A percentile compares a stretch with the other conserved stretches of the same genome.
Evolutionary conservation across 2,797 vertebrate species (phyloP).

Genomic region (Melanotaenia nigrans): DNA sequence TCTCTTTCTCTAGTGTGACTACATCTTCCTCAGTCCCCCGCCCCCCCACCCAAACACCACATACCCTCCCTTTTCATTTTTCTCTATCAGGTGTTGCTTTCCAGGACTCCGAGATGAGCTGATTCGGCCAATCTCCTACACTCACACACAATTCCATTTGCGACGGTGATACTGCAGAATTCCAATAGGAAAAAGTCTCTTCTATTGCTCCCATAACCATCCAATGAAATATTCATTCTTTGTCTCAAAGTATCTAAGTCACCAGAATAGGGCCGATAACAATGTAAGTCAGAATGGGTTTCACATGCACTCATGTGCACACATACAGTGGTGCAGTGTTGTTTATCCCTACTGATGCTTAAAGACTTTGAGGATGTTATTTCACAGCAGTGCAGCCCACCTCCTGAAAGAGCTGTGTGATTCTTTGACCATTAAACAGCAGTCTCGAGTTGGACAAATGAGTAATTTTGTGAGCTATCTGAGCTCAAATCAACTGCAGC

Average conservation of each 20-base stretch:
- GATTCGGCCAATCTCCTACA: conserved; percentile 65
- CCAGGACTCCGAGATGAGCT: conserved; percentile 68
- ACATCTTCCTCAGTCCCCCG: conserved; percentile 26
- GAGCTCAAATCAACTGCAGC: conserved; percentile 56
- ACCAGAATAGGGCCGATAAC: conserved; percentile 71
- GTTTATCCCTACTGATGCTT: conserved; percentile 40
- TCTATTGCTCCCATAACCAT: conserved; percentile 71
- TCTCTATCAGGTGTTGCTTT: conserved; percentile 64
- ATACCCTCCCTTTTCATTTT: conserved; percentile 35
- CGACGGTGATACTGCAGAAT: conserved; percentile 74
- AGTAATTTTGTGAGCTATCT: conserved; percentile 66
- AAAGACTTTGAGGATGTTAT: conserved; percentile 42
- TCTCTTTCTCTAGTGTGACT: conserved; percentile 40
- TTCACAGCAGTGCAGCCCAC: conserved; percentile 11
- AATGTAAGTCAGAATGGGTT: conserved; percentile 53
- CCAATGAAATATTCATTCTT: conserved; percentile 83
- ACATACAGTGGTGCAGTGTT: conserved; percentile 27
- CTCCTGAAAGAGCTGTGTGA: conserved; percentile 55
- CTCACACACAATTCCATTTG: conserved; percentile 71
- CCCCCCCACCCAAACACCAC: not conserved
- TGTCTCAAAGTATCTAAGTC: conserved; percentile 72
- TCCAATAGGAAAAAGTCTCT: conserved; percentile 69
- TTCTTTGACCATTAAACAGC: conserved; percentile 48
- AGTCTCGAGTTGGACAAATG: conserved; percentile 55
- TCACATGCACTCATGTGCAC: conserved; percentile 14